These are phyloP conservation scores for Pantherophis alleghaniensis DNA, from an alignment of 2,797 vertebrate species.

Conservation along the genomic window DNA sequence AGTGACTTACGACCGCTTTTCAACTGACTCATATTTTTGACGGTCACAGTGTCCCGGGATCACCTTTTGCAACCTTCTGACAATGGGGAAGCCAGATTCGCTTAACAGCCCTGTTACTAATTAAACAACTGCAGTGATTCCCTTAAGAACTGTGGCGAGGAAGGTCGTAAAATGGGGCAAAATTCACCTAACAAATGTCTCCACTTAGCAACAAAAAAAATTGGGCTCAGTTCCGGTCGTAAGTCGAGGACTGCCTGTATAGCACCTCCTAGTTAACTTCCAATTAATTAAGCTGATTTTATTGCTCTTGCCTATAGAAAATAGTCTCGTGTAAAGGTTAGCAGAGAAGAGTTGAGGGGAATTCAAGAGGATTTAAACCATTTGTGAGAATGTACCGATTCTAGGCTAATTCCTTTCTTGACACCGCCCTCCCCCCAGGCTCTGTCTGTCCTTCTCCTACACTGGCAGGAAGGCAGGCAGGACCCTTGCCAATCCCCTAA, in stretches of 20 bases:
- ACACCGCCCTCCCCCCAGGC: neutral
- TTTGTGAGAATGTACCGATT: neutral
- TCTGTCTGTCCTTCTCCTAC: too few species aligned
- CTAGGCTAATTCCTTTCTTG: neutral
- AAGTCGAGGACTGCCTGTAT: neutral
- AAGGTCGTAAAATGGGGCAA: neutral
- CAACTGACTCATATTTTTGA: neutral
- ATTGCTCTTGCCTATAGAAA: neutral
- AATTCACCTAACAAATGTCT: neutral
- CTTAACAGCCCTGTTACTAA: neutral
- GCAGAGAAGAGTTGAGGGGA: neutral
- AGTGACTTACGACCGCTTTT: neutral
- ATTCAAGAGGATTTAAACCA: neutral
- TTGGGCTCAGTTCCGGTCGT: neutral
- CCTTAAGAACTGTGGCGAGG: neutral
- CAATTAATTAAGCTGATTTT: neutral
- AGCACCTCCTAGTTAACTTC: neutral
- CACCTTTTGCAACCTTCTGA: neutral
- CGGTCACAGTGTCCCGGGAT: neutral
- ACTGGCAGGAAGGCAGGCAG: neutral
- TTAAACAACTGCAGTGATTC: neutral
- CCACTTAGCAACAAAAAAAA: neutral
- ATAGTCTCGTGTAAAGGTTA: neutral
- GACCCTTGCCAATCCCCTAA: neutral
- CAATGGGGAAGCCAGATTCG: neutral